phyloP scores from a whole-genome alignment of 2,888 invertebrate species.

The Penaeus monodon region DNA sequence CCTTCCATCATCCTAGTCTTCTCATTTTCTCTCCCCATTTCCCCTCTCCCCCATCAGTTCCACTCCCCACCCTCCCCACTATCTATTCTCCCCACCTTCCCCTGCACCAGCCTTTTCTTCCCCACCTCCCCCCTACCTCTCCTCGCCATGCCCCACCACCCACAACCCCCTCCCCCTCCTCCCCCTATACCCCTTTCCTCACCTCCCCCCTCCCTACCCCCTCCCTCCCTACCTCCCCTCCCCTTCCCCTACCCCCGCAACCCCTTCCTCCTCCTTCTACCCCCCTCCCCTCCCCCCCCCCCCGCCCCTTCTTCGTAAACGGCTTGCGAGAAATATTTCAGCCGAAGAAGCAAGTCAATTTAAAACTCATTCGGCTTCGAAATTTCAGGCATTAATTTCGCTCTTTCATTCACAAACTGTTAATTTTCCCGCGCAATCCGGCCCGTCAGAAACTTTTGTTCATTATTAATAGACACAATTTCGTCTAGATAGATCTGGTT shows the following conservation, averaged over 20 bases:
- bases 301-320: neutral
- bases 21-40: neutral
- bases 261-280: neutral
- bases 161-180: neutral
- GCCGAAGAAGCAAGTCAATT: slow-evolving; percentile 38
- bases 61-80: neutral
- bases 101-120: neutral
- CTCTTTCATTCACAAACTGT: slow-evolving; percentile 53
- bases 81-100: neutral
- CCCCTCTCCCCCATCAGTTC: neutral
- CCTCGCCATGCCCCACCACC: neutral
- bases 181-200: neutral
- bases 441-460: slow-evolving; percentile 48
- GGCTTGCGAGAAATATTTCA: slow-evolving; percentile 7
- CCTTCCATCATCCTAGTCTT: neutral
- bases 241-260: neutral
- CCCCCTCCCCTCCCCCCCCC: no score
- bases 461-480: slow-evolving; percentile 48
- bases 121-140: neutral
- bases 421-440: slow-evolving; percentile 45
- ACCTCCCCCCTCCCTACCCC: neutral
- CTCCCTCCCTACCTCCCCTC: neutral
- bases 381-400: slow-evolving; percentile 48
- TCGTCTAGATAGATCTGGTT: slow-evolving; percentile 30
- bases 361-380: slow-evolving; percentile 40